These are phyloP conservation scores for Pyrrhia umbra DNA, from an alignment of 2,888 invertebrate genomes.

Conservation along the genomic window DNA sequence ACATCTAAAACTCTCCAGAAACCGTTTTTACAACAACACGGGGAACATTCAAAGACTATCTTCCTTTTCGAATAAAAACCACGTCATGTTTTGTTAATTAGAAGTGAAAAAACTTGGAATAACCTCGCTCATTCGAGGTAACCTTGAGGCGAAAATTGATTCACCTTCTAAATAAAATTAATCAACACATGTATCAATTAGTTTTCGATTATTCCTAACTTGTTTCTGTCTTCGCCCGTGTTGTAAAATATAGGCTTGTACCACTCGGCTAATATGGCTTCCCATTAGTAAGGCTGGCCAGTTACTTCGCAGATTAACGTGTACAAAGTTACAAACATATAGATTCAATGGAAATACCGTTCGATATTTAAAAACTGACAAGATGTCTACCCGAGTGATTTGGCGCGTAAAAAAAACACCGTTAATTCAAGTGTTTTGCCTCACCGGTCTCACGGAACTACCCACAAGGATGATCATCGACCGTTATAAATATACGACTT, in stretches of 20 bases:
- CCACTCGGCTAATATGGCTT: neutral
- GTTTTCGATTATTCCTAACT: slow-evolving; percentile 13
- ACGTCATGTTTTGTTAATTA: slow-evolving; percentile 6
- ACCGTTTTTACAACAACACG: slow-evolving; percentile 31
- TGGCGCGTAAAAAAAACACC: slow-evolving; percentile 52
- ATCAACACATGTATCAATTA: neutral
- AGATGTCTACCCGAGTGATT: slow-evolving; percentile 46
- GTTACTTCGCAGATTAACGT: too few species aligned
- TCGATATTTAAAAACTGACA: slow-evolving; percentile 33
- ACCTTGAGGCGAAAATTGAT: neutral
- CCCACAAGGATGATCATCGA: slow-evolving; percentile 38
- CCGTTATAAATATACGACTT: slow-evolving; percentile 32
- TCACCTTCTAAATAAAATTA: neutral
- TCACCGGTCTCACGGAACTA: slow-evolving; percentile 53
- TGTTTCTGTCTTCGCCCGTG: neutral
- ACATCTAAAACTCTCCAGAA: slow-evolving; percentile 28
- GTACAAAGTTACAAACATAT: too few species aligned
- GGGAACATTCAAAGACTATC: slow-evolving; percentile 14
- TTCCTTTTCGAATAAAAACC: slow-evolving; percentile 17
- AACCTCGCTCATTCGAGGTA: neutral
- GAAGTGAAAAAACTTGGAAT: neutral
- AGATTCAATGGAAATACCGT: slow-evolving; percentile 37
- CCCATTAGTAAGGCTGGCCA: too few species aligned
- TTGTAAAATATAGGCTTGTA: neutral
- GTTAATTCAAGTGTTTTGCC: slow-evolving; percentile 35